Evolutionary conservation across 2,113 vertebrate species (phyloP), one percentile per base, ranked within the genome.

Genomic region (Laticauda colubrina): DNA sequence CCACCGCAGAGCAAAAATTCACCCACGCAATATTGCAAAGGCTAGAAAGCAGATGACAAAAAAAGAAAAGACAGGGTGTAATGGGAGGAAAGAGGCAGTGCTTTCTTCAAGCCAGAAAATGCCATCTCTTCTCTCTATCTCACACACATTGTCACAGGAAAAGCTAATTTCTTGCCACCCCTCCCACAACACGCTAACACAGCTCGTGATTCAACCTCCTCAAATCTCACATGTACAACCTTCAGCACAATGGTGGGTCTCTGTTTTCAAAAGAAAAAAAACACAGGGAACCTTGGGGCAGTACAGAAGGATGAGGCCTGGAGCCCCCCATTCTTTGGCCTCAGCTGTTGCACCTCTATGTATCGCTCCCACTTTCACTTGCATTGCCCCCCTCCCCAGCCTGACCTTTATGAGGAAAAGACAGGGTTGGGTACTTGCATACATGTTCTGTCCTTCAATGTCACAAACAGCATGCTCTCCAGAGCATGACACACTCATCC

Each of bases 361-460:
- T 55, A 61, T 89, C 92, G 94, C 93, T 97, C 92, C 51, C 89
- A 21, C 95, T 95, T 87, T 55, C 61, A 34, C 96, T 96, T 54
- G 61, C 96, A 96, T 89, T 97, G 96, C 96, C 97, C 97, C 96
- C 95, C 96, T 95, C 94, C 96, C 39, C 26, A 94, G 34, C 96
- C 93, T 45, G 96, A 92, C 95, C 92, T 0, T 89, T 94, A 75
- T 91, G 89, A 95, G 91, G 87, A 93, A 94, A 96, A 94, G 94
- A 55, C 48, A 85, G 69, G 87, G 21, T 26, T 90, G 87, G 91
- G 91, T 90, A 95, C 3, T 94, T 93, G 94, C 12, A 85, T 94
- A 94, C 95, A 96, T 96, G 93, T 95, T 94, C 91, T 90, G 88
- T 57, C 95, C 91, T 95, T 95, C 94, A 88, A 90, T 89, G 93